phyloP scores from a whole-genome alignment of 1,140 invertebrate species.

The Cataglyphis hispanica region DNA sequence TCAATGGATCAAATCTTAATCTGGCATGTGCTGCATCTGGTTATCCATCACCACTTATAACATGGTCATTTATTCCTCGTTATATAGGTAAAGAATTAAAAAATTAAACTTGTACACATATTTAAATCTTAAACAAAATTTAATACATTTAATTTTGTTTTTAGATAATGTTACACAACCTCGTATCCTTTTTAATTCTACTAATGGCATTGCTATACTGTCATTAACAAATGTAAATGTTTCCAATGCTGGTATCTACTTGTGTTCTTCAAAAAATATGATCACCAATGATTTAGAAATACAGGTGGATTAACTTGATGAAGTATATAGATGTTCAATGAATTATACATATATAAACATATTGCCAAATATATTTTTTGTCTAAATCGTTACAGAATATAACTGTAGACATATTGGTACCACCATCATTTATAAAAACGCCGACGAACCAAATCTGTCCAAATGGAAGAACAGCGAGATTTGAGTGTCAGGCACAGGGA shows the following conservation, averaged over 20 bases:
- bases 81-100: conserved; percentile 75
- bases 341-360: not conserved
- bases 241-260: conserved; percentile 88
- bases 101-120: not conserved
- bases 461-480: conserved; percentile 89
- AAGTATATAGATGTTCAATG: not conserved
- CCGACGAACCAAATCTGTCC: conserved; percentile 88
- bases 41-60: conserved; percentile 85
- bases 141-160: conserved; percentile 7
- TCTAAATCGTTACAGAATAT: conserved; percentile 79
- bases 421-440: conserved; percentile 88
- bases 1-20: conserved; percentile 82
- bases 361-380: not conserved
- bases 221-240: conserved; percentile 84
- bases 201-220: conserved; percentile 83
- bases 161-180: conserved; percentile 76
- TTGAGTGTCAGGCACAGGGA: conserved; percentile 90
- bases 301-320: conserved; percentile 80
- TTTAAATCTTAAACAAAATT: conserved; percentile 9
- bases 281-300: conserved; percentile 82
- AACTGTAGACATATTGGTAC: conserved; percentile 87
- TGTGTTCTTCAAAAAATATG: conserved; percentile 86
- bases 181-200: conserved; percentile 82
- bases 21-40: conserved; percentile 88
- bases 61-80: conserved; percentile 87